Evolutionary conservation across 2,888 invertebrate genomes (phyloP), one percentile per base, ranked within the genome.

Genomic region (Stenolophus ochropezus): DNA sequence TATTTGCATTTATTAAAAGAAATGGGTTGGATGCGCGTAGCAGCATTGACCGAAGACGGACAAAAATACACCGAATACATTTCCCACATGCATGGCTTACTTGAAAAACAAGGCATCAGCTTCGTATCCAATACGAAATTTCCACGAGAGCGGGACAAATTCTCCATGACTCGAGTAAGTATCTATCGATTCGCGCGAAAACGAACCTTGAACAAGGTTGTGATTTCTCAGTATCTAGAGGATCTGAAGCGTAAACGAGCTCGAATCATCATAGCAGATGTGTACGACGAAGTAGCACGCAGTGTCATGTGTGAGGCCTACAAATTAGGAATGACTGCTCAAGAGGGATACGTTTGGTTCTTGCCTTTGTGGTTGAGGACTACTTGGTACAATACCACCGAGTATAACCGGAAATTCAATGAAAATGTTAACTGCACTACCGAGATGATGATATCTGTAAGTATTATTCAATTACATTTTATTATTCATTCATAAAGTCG

Each of bases 281-380:
- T 95, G 71, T 94, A 95, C 86, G 96, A 94, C 85, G 91, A 92
- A 84, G 92, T 93, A 20, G 94, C 93, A 4, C 91, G 95, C 33
- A 92, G 93, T 80, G 94, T 96, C 11, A 93, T 97, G 92, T 97
- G 97, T 87, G 95, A 95, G 87, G 97, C 96, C 0, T 93, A 91
- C 86, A 91, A 90, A 85, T 91, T 92, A 83, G 91, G 93, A 83
- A 95, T 96, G 92, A 92, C 93, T 20, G 93, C 93, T 0, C 87
- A 88, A 65, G 89, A 94, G 84, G 96, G 95, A 49, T 96, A 94
- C 88, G 94, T 95, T 1, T 97, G 97, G 97, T 95, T 97, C 87
- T 90, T 97, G 81, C 96, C 97, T 0, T 91, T 92, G 42, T 94
- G 96, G 94, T 90, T 95, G 18, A 90, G 91, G 4, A 87, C 90